phyloP scores from a whole-genome alignment of 1,140 invertebrate species.

The Leptopilina clavipes region DNA sequence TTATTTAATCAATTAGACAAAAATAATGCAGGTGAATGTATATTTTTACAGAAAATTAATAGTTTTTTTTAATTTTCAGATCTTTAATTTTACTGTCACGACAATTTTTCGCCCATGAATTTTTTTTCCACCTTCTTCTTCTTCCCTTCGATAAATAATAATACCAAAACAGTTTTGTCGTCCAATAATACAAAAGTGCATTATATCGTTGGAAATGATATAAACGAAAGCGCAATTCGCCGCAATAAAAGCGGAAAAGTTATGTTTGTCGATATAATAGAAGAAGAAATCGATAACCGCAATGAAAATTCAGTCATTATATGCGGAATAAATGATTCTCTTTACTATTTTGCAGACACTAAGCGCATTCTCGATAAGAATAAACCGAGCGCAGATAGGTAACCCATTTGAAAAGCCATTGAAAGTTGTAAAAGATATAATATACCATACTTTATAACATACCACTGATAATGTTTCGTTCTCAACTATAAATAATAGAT shows the following conservation, averaged over 20 bases:
- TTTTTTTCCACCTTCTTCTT: too few species aligned
- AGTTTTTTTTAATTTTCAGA: too few species aligned
- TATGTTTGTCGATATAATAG: neutral
- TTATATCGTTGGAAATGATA: neutral
- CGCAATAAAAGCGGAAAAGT: constrained; percentile 7
- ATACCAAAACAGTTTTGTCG: neutral
- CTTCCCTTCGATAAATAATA: neutral
- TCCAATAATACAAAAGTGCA: neutral
- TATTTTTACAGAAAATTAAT: too few species aligned
- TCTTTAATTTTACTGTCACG: too few species aligned
- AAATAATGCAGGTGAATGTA: too few species aligned
- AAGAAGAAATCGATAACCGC: constrained; percentile 6
- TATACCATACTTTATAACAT: neutral
- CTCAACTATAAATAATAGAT: neutral
- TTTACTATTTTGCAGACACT: constrained; percentile 16
- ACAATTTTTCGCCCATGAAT: too few species aligned
- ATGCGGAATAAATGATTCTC: constrained; percentile 13
- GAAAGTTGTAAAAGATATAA: constrained; percentile 1
- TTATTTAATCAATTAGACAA: too few species aligned
- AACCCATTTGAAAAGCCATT: constrained; percentile 15
- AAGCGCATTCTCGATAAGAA: constrained; percentile 19
- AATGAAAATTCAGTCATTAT: constrained; percentile 4
- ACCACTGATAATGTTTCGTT: neutral
- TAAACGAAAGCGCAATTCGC: neutral
- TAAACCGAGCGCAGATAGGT: neutral